Conservation (phyloP, 2,113 vertebrate species). For the Microcebus lehilahytsara region DNA sequence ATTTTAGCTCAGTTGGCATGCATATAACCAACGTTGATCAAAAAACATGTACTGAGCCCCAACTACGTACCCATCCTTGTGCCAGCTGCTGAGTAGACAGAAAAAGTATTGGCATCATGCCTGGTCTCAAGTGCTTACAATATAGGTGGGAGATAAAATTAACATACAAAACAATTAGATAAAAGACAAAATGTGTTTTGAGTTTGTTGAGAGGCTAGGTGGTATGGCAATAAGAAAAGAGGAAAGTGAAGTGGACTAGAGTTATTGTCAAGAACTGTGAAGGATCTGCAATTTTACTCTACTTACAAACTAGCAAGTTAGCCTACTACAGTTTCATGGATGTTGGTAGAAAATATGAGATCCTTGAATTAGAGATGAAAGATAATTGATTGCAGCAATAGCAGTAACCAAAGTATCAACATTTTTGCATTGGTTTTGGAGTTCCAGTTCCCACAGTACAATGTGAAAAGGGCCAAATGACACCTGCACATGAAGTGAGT, state of each 20-base stretch:
- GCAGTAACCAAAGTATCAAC: background rate
- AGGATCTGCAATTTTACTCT: background rate
- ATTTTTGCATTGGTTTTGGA: background rate
- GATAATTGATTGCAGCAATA: background rate
- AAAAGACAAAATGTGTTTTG: conserved; percentile 21
- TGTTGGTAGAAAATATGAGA: background rate
- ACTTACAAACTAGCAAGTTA: conserved; percentile 36
- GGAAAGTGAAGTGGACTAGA: background rate
- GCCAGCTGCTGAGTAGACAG: background rate
- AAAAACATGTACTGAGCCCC: background rate
- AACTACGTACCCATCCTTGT: background rate
- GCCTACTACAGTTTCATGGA: background rate
- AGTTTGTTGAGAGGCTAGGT: background rate
- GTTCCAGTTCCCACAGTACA: background rate
- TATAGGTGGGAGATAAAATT: conserved; percentile 10
- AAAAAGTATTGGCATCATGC: background rate
- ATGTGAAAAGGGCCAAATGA: background rate
- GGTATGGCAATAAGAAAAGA: conserved; percentile 22
- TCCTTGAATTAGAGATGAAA: conserved; percentile 7
- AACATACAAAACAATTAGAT: conserved; percentile 29
- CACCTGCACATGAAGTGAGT: background rate
- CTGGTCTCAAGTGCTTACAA: background rate
- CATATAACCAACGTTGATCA: background rate
- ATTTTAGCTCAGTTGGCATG: background rate
- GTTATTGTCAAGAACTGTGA: background rate